Percentiles rank a stretch among this genome's conserved stretches.
These are phyloP conservation scores for Procambarus clarkii DNA, from an alignment of 1,140 invertebrate genomes.

Conservation along the genomic window DNA sequence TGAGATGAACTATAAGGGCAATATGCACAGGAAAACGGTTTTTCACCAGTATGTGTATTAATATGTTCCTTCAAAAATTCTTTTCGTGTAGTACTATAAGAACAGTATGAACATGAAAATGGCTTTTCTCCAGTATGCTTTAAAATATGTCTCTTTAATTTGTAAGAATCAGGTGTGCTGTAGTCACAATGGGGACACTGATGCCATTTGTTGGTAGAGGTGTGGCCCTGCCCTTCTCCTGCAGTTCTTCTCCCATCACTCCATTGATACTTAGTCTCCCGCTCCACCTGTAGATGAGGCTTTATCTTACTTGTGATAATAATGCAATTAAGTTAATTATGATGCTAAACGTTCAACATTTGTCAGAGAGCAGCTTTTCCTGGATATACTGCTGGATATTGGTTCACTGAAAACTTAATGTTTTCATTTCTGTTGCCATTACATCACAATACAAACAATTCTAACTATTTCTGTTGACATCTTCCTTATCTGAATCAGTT, in stretches of 20 bases:
- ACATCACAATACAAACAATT: no score
- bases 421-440: no score
- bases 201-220: conserved; percentile 38
- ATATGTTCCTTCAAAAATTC: conserved; percentile 44
- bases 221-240: conserved; percentile 13
- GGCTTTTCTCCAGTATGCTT: conserved; percentile 52
- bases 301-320: conserved; percentile 1
- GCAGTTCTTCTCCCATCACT: conserved; percentile 25
- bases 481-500: no score
- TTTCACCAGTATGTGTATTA: conserved; percentile 37
- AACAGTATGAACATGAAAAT: conserved; percentile 38
- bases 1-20: conserved; percentile 44
- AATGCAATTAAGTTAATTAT: background rate
- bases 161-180: conserved; percentile 51
- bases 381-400: background rate
- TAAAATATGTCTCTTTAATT: conserved; percentile 44
- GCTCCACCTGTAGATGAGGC: conserved; percentile 58
- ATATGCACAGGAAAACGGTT: conserved; percentile 34
- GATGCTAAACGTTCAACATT: background rate
- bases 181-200: conserved; percentile 53
- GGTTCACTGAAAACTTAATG: background rate
- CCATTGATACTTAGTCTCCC: conserved; percentile 56
- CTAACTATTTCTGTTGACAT: no score
- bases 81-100: conserved; percentile 32
- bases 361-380: background rate